A percentile compares a stretch with the other conserved stretches of the same genome.
phyloP scores from a whole-genome alignment of 2,113 vertebrate genomes.

The Mastomys natalensis region DNA sequence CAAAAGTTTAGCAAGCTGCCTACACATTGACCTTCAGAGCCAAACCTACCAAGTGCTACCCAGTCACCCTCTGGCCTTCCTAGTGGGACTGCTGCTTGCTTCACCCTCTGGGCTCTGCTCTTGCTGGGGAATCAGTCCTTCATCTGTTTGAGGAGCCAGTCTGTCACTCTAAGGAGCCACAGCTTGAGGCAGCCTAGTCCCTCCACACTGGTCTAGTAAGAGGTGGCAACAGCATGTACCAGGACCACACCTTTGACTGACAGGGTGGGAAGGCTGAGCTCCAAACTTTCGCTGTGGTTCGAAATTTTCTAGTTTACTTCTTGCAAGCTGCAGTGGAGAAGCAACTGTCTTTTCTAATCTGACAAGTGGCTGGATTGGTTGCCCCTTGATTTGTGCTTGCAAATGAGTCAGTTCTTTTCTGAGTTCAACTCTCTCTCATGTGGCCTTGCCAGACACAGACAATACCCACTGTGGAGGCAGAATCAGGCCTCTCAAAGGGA shows the following conservation, averaged over 20 bases:
- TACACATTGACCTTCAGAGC: not conserved
- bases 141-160: not conserved
- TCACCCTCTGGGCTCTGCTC: too few relatives aligned
- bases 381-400: not conserved
- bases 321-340: not conserved
- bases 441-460: not conserved
- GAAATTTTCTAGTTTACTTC: not conserved
- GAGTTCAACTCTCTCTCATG: not conserved
- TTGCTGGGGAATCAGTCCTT: not conserved
- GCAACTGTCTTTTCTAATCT: not conserved
- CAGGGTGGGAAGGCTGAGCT: not conserved
- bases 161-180: not conserved
- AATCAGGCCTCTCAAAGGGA: not conserved
- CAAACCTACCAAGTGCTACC: fast-evolving
- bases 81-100: not conserved
- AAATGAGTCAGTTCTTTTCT: not conserved
- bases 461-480: not conserved
- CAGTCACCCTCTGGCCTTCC: not conserved
- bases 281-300: not conserved
- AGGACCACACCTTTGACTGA: not conserved
- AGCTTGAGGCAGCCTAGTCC: not conserved
- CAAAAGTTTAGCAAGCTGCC: not conserved
- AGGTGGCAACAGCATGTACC: not conserved
- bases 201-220: not conserved
- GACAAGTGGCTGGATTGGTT: not conserved